Evolutionary conservation across 2,797 vertebrate species (phyloP).

Genomic region (Trachops cirrhosus): DNA sequence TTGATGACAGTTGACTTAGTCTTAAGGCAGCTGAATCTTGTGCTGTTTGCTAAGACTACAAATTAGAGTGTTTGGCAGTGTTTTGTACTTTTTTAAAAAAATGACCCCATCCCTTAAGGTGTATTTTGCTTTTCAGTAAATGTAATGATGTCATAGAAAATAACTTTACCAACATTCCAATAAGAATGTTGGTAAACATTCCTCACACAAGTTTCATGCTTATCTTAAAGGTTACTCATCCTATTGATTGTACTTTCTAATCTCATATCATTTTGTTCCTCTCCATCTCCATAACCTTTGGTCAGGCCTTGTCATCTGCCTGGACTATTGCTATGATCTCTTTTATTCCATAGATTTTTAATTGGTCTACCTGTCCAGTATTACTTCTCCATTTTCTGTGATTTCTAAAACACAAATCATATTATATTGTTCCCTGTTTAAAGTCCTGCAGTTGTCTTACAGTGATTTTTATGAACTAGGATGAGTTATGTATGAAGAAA

Average conservation of each 20-base stretch:
- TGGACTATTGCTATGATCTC: not conserved
- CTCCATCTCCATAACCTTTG: not conserved
- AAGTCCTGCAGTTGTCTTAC: not conserved
- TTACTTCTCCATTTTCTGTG: not conserved
- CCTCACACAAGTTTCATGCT: not conserved
- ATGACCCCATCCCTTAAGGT: not conserved
- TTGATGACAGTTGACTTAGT: not conserved
- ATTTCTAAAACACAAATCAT: not conserved
- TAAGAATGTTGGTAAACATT: not conserved
- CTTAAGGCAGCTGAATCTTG: not conserved
- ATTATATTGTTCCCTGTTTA: not conserved
- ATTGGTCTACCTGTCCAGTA: not conserved
- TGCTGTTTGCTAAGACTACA: not conserved
- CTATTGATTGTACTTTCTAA: not conserved
- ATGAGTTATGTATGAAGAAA: not conserved
- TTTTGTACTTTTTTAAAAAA: not conserved
- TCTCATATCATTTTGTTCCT: not conserved
- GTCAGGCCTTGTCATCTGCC: not conserved
- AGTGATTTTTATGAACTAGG: not conserved
- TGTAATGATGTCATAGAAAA: constrained; percentile 9
- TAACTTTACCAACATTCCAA: not conserved
- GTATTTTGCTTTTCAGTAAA: not conserved
- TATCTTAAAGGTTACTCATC: not conserved
- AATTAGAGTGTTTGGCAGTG: not conserved
- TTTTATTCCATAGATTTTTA: not conserved